Evolutionary conservation across 2,113 vertebrate genomes (phyloP).

Genomic region (Hypanus sabinus): DNA sequence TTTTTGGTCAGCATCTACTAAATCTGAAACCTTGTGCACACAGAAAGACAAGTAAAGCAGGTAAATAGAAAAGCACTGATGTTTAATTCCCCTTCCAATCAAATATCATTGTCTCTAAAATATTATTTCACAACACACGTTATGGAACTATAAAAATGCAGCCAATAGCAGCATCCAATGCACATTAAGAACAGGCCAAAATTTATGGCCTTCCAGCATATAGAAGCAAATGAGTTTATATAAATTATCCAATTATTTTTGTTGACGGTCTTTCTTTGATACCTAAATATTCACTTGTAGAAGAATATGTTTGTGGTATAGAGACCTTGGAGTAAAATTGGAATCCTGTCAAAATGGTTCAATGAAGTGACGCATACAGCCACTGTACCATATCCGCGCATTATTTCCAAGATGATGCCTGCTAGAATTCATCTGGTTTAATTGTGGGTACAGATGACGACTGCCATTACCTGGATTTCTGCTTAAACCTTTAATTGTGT

Average conservation of each 20-base stretch:
- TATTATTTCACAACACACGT: too few relatives aligned
- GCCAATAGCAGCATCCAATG: too few relatives aligned
- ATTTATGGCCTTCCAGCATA: background rate
- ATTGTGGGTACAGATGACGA: background rate
- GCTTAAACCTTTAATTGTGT: background rate
- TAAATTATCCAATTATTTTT: background rate
- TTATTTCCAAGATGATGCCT: background rate
- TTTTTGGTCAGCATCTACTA: too few relatives aligned
- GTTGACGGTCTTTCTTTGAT: background rate
- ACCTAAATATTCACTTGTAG: background rate
- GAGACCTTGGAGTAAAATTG: background rate
- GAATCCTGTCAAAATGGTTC: background rate
- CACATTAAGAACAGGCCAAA: too few relatives aligned
- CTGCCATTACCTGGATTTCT: background rate
- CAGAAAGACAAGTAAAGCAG: too few relatives aligned
- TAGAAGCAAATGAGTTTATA: background rate
- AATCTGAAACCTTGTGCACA: too few relatives aligned
- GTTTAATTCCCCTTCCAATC: too few relatives aligned
- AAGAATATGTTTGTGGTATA: background rate
- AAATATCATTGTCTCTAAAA: too few relatives aligned
- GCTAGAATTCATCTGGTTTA: background rate
- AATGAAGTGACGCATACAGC: background rate
- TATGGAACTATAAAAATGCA: too few relatives aligned
- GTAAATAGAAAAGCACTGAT: too few relatives aligned
- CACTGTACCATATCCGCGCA: background rate